These are phyloP conservation scores for Agraylea sexmaculata DNA, from an alignment of 1,140 invertebrate genomes.

Conservation along the genomic window DNA sequence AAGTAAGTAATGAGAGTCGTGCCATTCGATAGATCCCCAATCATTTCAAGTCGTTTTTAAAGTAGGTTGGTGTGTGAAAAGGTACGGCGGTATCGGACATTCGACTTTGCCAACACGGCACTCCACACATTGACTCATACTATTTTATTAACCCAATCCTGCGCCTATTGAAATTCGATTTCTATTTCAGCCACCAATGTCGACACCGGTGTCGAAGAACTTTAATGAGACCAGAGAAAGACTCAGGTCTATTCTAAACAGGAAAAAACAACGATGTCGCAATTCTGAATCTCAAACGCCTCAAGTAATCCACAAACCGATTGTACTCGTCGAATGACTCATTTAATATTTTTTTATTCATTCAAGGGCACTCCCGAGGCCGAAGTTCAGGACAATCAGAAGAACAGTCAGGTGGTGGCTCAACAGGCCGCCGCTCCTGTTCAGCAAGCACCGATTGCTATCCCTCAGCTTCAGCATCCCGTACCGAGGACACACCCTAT, in stretches of 20 bases:
- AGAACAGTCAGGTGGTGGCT: not conserved
- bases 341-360: not conserved
- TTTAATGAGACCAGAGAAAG: conserved; percentile 37
- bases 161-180: no score
- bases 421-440: not conserved
- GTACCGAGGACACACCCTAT: not conserved
- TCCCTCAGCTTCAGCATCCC: not conserved
- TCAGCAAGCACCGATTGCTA: not conserved
- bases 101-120: no score
- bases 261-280: conserved; percentile 35
- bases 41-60: no score
- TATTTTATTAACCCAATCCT: no score
- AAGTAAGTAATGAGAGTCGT: no score
- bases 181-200: conserved; percentile 30
- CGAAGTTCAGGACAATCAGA: conserved; percentile 3
- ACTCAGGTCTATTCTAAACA: conserved; percentile 33
- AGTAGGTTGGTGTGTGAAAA: no score
- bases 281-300: conserved; percentile 5
- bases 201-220: conserved; percentile 34
- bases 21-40: no score
- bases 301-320: conserved; percentile 15
- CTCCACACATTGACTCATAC: no score
- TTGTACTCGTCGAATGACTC: conserved; percentile 21
- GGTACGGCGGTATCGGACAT: no score
- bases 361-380: not conserved